Evolutionary conservation across 2,113 vertebrate genomes (phyloP), one percentile per base, ranked within the genome.

Genomic region (Pitta sordida): DNA sequence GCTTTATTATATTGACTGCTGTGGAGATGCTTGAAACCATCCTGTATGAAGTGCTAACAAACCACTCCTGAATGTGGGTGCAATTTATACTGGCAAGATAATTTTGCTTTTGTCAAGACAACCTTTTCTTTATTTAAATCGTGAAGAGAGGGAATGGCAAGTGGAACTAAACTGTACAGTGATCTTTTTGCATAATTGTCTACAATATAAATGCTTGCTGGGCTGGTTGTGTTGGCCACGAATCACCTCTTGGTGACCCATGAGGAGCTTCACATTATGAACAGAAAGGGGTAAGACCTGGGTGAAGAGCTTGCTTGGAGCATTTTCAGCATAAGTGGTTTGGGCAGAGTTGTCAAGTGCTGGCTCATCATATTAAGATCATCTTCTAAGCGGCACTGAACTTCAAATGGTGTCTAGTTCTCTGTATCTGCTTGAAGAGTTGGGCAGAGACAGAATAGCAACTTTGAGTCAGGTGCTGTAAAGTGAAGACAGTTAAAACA

Each of bases 131-230:
- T 59, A 88, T 95, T 94, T 87, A 87, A 88, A 91, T 85, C 43
- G n/a, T 10, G 10, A 53, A 21, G 65, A 94, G 37, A 67, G 41
- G 30, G 74, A 63, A 62, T 67, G 62, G 74, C 48, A 90, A 79
- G 58, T 90, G 36, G 56, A 85, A 67, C 70, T 88, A 39, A 88
- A 81, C 69, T 78, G 23, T 78, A 55, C 29, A 3, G 9, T 86
- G 86, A 90, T 92, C n/a, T 91, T 87, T 92, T 92, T 94, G 87
- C 88, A 69, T 92, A 94, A 93, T 94, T 86, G 67, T 65, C 8
- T 15, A 23, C 59, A 83, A 58, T 51, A 52, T 70, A 62, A 58
- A 32, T 53, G 64, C 89, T 86, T 52, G 91, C 69, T 78, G 51
- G 52, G 63, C 94, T 55, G 86, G 89, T 96, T 95, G 12, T 32